These are phyloP conservation scores for Silurus lanzhouensis DNA, from an alignment of 2,797 vertebrate species.

Conservation along the genomic window DNA sequence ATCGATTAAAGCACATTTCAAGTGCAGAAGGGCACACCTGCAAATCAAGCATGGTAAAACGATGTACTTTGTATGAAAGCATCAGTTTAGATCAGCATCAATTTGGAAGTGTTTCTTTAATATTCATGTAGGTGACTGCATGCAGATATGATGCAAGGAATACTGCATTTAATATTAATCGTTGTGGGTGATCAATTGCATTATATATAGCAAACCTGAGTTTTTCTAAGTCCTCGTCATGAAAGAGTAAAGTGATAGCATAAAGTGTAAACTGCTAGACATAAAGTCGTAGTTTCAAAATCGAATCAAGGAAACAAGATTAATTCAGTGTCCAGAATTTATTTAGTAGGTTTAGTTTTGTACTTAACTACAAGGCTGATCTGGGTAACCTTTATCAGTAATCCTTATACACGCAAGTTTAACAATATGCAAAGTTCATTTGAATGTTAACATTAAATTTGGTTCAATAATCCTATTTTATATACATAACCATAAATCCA, in stretches of 20 bases:
- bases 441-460: background rate
- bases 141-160: background rate
- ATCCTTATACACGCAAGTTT: background rate
- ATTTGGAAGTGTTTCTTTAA: background rate
- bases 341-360: background rate
- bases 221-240: background rate
- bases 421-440: background rate
- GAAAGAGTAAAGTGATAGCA: background rate
- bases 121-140: background rate
- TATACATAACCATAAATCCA: background rate
- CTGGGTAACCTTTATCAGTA: background rate
- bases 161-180: no score
- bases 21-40: conserved; percentile 15
- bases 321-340: background rate
- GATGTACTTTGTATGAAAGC: background rate
- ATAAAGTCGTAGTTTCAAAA: background rate
- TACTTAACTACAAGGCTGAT: background rate
- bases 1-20: conserved; percentile 12
- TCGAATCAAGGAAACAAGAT: background rate
- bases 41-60: conserved; percentile 1
- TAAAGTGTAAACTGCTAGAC: background rate
- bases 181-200: no score
- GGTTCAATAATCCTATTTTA: background rate
- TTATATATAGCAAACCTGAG: background rate
- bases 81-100: background rate